Evolutionary conservation across 2,888 invertebrate species (phyloP).

Genomic region (Xiphydria camelus): DNA sequence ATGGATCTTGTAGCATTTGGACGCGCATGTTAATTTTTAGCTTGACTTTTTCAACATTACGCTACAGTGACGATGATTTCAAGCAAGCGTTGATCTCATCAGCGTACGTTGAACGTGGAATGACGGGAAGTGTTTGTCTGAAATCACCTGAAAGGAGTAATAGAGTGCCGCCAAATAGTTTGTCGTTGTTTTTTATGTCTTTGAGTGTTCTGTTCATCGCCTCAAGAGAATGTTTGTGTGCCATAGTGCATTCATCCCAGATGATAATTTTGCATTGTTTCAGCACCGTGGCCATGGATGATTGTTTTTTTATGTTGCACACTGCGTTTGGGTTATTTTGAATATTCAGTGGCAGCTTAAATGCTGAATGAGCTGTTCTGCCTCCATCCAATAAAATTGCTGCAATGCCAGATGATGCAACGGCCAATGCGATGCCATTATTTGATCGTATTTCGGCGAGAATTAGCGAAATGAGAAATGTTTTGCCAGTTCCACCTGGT

Average conservation of each 20-base stretch:
- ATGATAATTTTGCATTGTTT: constrained; percentile 24
- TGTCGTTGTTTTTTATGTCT: constrained; percentile 10
- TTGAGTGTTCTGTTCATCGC: constrained; percentile 13
- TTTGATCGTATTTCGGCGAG: constrained; percentile 41
- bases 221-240: constrained; percentile 15
- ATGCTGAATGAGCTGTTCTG: constrained; percentile 48
- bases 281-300: constrained; percentile 37
- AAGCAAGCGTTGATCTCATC: not conserved
- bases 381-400: constrained; percentile 11
- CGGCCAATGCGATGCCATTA: constrained; percentile 15
- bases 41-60: constrained; percentile 6
- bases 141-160: constrained; percentile 17
- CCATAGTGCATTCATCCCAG: constrained; percentile 13
- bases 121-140: constrained; percentile 14
- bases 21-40: constrained; percentile 36
- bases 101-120: not conserved
- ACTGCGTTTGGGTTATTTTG: constrained; percentile 31
- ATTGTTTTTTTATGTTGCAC: constrained; percentile 41
- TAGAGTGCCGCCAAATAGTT: constrained; percentile 12
- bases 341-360: constrained; percentile 49
- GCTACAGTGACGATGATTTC: constrained; percentile 22
- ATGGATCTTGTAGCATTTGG: constrained; percentile 35
- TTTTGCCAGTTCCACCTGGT: constrained; percentile 53
- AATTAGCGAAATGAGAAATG: constrained; percentile 49
- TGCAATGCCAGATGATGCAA: constrained; percentile 15